phyloP scores from a whole-genome alignment of 2,113 vertebrate species.

The Notiomystis cincta region DNA sequence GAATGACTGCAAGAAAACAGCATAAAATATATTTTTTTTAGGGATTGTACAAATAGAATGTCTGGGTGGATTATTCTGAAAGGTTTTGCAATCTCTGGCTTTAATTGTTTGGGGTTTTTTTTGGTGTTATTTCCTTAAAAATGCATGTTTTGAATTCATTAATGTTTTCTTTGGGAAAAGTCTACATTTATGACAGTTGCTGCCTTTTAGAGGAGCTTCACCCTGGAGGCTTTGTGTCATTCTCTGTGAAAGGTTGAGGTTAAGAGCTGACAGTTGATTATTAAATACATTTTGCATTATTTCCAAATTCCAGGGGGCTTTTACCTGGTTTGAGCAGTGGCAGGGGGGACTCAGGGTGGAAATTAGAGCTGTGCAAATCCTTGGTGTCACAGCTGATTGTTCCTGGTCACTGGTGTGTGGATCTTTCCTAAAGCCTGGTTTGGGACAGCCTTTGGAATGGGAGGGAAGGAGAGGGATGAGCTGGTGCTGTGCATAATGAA shows the following conservation, averaged over 20 bases:
- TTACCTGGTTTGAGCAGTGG: neutral
- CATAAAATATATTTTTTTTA: neutral
- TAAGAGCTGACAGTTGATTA: constrained; percentile 10
- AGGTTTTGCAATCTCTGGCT: neutral
- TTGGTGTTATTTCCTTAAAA: neutral
- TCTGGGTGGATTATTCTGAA: neutral
- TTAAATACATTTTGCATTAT: neutral
- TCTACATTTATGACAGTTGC: neutral
- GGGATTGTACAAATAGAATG: neutral
- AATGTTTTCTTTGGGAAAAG: neutral
- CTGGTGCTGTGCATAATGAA: neutral
- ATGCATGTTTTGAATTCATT: neutral
- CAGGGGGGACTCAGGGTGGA: neutral
- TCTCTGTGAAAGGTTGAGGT: neutral
- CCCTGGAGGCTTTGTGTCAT: constrained; percentile 30
- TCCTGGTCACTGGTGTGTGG: neutral
- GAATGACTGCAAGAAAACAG: neutral
- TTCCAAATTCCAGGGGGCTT: constrained; percentile 27
- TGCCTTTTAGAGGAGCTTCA: neutral
- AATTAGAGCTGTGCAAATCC: neutral
- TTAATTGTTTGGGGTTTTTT: neutral
- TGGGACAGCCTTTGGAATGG: neutral
- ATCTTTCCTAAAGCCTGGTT: neutral
- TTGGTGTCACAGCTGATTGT: neutral
- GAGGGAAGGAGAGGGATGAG: neutral